Evolutionary conservation across 2,797 vertebrate genomes (phyloP).

Genomic region (Chanos chanos): DNA sequence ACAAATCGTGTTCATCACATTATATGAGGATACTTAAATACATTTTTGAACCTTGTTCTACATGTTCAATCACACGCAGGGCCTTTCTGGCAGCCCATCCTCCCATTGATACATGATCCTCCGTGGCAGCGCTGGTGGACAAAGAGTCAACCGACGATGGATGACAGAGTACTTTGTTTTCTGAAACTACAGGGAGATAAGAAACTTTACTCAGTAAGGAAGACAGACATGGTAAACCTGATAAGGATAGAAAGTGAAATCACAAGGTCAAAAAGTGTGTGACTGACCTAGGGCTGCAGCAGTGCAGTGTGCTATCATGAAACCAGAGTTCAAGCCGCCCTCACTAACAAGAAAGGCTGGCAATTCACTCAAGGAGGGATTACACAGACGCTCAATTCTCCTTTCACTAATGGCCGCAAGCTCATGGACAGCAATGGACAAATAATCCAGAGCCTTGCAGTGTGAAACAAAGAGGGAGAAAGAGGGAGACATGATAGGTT

Average conservation of each 20-base stretch:
- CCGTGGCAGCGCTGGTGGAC: slow-evolving; percentile 95
- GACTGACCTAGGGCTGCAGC: slow-evolving; percentile 88
- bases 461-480: not conserved
- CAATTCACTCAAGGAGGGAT: slow-evolving; percentile 92
- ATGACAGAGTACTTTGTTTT: slow-evolving; percentile 95
- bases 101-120: slow-evolving; percentile 98
- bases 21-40: not conserved
- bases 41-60: slow-evolving; percentile 84
- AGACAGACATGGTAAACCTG: not conserved
- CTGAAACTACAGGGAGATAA: slow-evolving; percentile 83
- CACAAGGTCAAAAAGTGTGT: not conserved
- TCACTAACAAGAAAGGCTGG: slow-evolving; percentile 96
- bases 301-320: slow-evolving; percentile 98
- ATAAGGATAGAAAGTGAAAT: not conserved
- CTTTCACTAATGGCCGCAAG: slow-evolving; percentile 94
- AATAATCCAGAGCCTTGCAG: slow-evolving; percentile 87
- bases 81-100: slow-evolving; percentile 97
- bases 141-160: slow-evolving; percentile 97
- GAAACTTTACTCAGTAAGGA: not conserved
- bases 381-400: slow-evolving; percentile 92
- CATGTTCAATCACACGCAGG: slow-evolving; percentile 90
- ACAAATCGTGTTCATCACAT: too few relatives aligned
- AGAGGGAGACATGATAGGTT: not conserved
- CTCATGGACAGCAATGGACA: slow-evolving; percentile 94
- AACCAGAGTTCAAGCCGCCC: slow-evolving; percentile 96